These are phyloP conservation scores for Formica exsecta DNA, from an alignment of 1,140 invertebrate genomes.

Conservation along the genomic window DNA sequence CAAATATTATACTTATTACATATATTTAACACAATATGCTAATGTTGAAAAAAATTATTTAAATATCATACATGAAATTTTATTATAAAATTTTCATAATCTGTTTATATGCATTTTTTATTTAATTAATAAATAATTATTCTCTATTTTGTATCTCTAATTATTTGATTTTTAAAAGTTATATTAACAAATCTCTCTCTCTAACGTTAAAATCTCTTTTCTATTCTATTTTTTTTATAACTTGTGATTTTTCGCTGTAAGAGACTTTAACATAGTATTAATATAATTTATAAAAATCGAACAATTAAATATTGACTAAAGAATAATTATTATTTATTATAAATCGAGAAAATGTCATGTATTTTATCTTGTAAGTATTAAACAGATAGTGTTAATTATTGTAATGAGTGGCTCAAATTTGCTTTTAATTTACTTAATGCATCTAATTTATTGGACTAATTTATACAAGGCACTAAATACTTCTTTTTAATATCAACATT, in stretches of 20 bases:
- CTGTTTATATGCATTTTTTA: constrained; percentile 1
- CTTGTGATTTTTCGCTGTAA: background rate
- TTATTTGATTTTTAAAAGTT: background rate
- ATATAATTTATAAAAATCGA: background rate
- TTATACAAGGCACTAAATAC: constrained; percentile 66
- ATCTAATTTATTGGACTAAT: constrained; percentile 42
- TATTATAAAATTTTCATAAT: constrained; percentile 23
- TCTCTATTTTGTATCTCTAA: background rate
- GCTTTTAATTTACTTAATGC: constrained; percentile 23
- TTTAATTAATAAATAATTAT: constrained; percentile 12
- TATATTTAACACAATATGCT: constrained; percentile 33
- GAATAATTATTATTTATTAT: background rate
- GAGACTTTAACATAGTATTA: background rate
- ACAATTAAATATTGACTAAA: background rate
- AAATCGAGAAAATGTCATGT: constrained; percentile 6
- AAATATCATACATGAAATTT: background rate
- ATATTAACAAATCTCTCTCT: background rate
- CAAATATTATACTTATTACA: constrained; percentile 58
- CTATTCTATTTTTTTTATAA: background rate
- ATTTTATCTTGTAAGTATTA: constrained; percentile 7
- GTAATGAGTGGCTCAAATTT: constrained; percentile 21
- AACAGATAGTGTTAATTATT: constrained; percentile 16
- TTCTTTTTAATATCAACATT: constrained; percentile 56
- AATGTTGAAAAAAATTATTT: background rate
- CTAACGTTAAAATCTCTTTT: too few species aligned